phyloP scores from a whole-genome alignment of 2,888 invertebrate genomes.

The Lathronympha strigana region DNA sequence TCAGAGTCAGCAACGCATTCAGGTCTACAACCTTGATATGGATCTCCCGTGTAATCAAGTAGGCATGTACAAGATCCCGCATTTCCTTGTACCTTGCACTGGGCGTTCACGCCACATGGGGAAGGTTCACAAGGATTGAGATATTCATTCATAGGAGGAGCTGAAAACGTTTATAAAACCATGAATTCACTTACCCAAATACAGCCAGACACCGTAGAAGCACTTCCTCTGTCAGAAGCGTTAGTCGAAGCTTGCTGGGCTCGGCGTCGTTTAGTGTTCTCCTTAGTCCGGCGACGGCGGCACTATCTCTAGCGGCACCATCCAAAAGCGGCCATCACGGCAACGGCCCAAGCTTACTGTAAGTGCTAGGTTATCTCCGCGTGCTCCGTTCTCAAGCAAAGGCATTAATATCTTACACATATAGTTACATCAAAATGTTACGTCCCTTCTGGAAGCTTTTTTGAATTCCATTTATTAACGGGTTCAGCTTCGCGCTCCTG shows the following conservation, averaged over 20 bases:
- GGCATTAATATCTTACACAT: constrained; percentile 79
- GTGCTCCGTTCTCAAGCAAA: constrained; percentile 81
- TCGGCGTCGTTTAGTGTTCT: constrained; percentile 79
- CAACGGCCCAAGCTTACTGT: constrained; percentile 82
- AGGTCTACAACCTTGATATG: constrained; percentile 89
- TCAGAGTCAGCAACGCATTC: constrained; percentile 87
- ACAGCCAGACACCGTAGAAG: constrained; percentile 75
- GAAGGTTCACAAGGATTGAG: constrained; percentile 86
- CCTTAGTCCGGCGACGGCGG: constrained; percentile 71
- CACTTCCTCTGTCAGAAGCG: constrained; percentile 81
- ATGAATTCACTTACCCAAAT: constrained; percentile 73
- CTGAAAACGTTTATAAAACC: constrained; percentile 73
- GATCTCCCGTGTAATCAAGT: constrained; percentile 89
- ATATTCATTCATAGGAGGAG: constrained; percentile 72
- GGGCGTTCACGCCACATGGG: constrained; percentile 89
- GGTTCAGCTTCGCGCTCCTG: constrained; percentile 60
- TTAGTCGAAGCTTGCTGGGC: constrained; percentile 82
- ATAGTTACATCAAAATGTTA: constrained; percentile 72
- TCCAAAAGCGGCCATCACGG: constrained; percentile 77
- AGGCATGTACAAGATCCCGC: constrained; percentile 90
- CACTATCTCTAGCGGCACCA: constrained; percentile 75
- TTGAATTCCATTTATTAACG: constrained; percentile 63
- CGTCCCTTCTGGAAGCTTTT: constrained; percentile 77
- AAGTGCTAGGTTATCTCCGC: constrained; percentile 84
- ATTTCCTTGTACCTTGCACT: constrained; percentile 88